Evolutionary conservation across 2,113 vertebrate genomes (phyloP).

Genomic region (Psilopogon haemacephalus): DNA sequence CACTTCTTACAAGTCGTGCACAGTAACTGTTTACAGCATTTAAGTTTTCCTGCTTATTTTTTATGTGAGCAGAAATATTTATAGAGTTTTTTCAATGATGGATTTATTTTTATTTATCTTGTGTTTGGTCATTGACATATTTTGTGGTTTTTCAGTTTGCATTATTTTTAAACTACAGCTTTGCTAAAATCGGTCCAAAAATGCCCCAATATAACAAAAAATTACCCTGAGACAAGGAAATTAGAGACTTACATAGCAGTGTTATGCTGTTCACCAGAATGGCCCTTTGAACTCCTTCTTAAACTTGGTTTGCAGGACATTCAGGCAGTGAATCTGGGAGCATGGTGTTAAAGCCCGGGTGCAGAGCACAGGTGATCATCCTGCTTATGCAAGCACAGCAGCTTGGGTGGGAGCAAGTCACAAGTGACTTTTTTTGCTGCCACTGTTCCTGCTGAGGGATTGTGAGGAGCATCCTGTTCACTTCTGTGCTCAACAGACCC

Average conservation of each 20-base stretch:
- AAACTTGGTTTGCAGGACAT: neutral
- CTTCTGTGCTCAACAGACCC: neutral
- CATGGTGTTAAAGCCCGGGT: neutral
- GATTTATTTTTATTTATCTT: neutral
- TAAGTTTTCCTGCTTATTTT: neutral
- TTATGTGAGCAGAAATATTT: neutral
- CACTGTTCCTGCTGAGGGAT: neutral
- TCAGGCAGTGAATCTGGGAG: neutral
- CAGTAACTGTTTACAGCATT: neutral
- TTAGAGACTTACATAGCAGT: neutral
- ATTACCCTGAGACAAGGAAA: neutral
- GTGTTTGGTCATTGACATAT: neutral
- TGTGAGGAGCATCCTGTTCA: neutral
- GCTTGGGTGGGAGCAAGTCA: neutral
- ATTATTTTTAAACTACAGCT: neutral
- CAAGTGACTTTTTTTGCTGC: neutral
- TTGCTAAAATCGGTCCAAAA: neutral
- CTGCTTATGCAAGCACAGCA: rapidly evolving
- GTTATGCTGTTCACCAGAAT: neutral
- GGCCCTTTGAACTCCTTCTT: neutral
- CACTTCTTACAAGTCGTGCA: neutral
- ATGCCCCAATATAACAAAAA: neutral
- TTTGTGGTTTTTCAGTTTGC: neutral
- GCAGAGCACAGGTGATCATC: neutral
- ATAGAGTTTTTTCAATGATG: neutral